Evolutionary conservation across 92 coral and sea anemone genomes (phyloP).

Genomic region (Epizoanthus rinbou): DNA sequence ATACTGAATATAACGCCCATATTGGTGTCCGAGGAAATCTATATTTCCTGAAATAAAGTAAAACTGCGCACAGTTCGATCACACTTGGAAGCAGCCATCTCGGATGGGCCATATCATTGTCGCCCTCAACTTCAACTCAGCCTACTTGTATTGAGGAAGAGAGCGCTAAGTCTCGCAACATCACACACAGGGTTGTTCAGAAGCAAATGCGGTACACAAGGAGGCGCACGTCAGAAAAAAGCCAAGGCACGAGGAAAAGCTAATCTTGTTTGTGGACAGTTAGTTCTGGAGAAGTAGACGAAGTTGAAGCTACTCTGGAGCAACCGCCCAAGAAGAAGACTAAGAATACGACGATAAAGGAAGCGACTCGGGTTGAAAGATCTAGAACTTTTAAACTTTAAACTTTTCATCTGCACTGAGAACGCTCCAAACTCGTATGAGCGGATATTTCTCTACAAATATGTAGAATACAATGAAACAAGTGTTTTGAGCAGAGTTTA

Average conservation of each 20-base stretch:
- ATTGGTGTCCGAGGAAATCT: no score
- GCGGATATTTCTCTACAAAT: no score
- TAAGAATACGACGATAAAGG: conserved; percentile 2
- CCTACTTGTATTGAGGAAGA: conserved; percentile 9
- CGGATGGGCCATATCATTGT: not conserved
- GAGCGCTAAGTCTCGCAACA: conserved; percentile 5
- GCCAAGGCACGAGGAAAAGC: not conserved
- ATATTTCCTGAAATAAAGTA: no score
- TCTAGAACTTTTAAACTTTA: no score
- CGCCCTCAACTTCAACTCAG: conserved; percentile 9
- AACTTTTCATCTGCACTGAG: no score
- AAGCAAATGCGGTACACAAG: conserved; percentile 3
- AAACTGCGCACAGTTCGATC: no score
- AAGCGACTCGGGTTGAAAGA: no score
- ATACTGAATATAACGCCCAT: no score
- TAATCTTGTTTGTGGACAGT: conserved; percentile 9
- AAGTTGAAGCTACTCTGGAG: not conserved
- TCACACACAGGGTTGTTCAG: not conserved
- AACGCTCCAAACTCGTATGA: no score
- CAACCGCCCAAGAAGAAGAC: conserved; percentile 10
- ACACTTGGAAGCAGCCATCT: no score
- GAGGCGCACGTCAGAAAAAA: conserved; percentile 7
- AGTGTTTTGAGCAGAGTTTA: conserved; percentile 1
- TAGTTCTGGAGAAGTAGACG: not conserved
- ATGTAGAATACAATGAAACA: no score